Evolutionary conservation across 1,140 invertebrate genomes (phyloP).

Genomic region (Ectropis grisescens): DNA sequence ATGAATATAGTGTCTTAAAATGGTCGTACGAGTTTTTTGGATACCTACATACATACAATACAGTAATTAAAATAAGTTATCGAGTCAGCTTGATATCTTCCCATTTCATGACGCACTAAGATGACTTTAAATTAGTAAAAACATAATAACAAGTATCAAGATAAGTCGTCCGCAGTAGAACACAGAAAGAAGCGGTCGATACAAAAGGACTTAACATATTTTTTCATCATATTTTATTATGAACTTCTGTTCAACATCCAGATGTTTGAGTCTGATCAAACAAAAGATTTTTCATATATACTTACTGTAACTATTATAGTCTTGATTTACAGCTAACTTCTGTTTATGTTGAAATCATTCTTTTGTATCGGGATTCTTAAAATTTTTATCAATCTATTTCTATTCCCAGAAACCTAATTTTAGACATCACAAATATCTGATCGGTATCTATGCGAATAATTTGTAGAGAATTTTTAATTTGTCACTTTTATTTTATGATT

Average conservation of each 20-base stretch:
- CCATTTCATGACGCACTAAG: no score
- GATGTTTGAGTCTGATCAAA: slow-evolving; percentile 66
- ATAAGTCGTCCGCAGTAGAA: slow-evolving; percentile 19
- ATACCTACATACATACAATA: no score
- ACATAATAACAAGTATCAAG: slow-evolving; percentile 62
- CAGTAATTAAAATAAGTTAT: no score
- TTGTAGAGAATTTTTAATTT: no score
- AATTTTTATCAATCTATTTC: slow-evolving; percentile 15
- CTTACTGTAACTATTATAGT: slow-evolving; percentile 58
- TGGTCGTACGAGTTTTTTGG: no score
- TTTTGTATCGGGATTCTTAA: slow-evolving; percentile 34
- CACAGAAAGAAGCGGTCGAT: slow-evolving; percentile 56
- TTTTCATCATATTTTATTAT: slow-evolving; percentile 69
- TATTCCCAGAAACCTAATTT: no score
- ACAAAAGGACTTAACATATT: slow-evolving; percentile 69
- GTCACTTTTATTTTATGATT: no score
- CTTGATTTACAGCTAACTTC: slow-evolving; percentile 55
- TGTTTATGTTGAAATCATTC: slow-evolving; percentile 55
- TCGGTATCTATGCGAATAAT: no score
- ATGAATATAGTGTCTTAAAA: no score
- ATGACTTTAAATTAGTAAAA: no score
- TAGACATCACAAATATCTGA: no score
- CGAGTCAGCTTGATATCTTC: no score
- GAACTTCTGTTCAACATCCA: slow-evolving; percentile 68
- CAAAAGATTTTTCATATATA: slow-evolving; percentile 65